Evolutionary conservation across 2,888 invertebrate species (phyloP).

Genomic region (Lithosia quadra): DNA sequence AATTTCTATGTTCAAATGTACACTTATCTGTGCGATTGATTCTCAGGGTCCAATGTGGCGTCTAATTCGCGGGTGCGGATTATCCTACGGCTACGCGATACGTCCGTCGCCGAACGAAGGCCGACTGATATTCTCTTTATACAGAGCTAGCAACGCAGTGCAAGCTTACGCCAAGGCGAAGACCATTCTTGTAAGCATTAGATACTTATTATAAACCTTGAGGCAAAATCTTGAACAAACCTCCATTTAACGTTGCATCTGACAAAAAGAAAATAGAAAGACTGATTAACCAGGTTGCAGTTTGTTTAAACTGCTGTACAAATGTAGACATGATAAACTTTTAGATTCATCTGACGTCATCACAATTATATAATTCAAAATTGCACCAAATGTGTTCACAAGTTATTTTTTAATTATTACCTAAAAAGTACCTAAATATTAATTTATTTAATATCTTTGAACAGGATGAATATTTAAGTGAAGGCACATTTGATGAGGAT

Average conservation of each 20-base stretch:
- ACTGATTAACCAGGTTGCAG: too few species aligned
- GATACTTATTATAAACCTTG: background rate
- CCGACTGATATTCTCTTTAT: slow-evolving; percentile 90
- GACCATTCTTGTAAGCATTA: slow-evolving; percentile 88
- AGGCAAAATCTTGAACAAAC: too few species aligned
- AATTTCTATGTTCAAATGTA: background rate
- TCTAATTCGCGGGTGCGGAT: slow-evolving; percentile 94
- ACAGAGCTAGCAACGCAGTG: slow-evolving; percentile 92
- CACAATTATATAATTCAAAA: too few species aligned
- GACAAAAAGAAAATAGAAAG: too few species aligned
- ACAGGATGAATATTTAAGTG: slow-evolving; percentile 88
- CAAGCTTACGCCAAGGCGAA: slow-evolving; percentile 93
- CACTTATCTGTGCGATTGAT: background rate
- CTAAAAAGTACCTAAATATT: too few species aligned
- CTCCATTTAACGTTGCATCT: too few species aligned
- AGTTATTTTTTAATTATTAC: too few species aligned
- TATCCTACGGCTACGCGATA: slow-evolving; percentile 93
- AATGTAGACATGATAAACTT: too few species aligned
- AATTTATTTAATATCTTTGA: background rate
- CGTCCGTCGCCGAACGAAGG: slow-evolving; percentile 89
- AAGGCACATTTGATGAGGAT: slow-evolving; percentile 90
- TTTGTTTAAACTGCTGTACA: too few species aligned
- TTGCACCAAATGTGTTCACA: too few species aligned
- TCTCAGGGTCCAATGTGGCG: slow-evolving; percentile 95
- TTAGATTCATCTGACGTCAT: too few species aligned